These are phyloP conservation scores for Onychomys torridus DNA, from an alignment of 2,797 vertebrate genomes.

Conservation along the genomic window DNA sequence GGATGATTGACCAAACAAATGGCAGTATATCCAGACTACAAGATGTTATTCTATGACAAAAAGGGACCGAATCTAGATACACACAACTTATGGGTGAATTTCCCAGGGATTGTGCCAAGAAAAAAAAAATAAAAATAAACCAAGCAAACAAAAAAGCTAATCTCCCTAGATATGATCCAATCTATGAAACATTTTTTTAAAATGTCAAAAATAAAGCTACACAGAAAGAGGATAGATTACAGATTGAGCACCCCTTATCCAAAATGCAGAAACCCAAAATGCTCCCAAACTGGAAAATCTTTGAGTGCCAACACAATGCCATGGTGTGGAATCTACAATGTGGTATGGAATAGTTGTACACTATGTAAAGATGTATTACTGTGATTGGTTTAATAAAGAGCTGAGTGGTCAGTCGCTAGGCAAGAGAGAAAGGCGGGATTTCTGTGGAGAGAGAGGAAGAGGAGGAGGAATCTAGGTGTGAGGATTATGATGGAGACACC, in stretches of 20 bases:
- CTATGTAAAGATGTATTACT: background rate
- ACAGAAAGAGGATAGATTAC: background rate
- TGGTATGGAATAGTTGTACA: background rate
- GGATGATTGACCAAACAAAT: background rate
- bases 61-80: background rate
- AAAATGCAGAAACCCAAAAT: background rate
- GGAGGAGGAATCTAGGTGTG: background rate
- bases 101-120: background rate
- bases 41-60: background rate
- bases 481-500: background rate
- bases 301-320: background rate
- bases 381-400: background rate
- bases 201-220: conserved; percentile 1
- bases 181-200: conserved; percentile 1
- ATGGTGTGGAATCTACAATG: background rate
- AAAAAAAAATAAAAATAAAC: background rate
- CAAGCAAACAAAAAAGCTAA: background rate
- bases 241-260: background rate
- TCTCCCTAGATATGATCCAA: background rate
- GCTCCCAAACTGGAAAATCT: background rate
- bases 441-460: background rate
- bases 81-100: background rate
- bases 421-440: background rate
- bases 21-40: accelerated
- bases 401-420: background rate